phyloP scores from a whole-genome alignment of 2,888 invertebrate genomes.

The Druceiella hillmani region DNA sequence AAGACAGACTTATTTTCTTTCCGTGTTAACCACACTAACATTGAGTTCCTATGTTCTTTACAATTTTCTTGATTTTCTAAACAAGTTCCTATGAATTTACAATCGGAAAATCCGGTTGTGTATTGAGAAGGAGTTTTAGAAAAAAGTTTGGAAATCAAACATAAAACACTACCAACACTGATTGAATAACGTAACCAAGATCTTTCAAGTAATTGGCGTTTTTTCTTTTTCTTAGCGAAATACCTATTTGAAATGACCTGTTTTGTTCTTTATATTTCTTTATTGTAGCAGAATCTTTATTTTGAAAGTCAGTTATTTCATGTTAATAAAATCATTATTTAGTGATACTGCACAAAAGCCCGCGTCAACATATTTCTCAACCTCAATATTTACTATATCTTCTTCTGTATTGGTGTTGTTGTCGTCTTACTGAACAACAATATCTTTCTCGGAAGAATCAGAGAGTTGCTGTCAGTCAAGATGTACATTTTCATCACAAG shows the following conservation, averaged over 20 bases:
- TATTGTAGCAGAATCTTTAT: neutral
- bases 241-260: constrained; percentile 2
- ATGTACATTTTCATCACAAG: neutral
- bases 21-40: constrained; percentile 13
- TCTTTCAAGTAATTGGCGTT: constrained; percentile 7
- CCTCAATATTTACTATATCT: too few species aligned
- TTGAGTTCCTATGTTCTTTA: constrained; percentile 14
- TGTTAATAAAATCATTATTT: too few species aligned
- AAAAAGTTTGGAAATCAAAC: constrained; percentile 14
- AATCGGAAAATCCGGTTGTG: constrained; percentile 15
- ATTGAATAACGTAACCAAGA: constrained; percentile 8
- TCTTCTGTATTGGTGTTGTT: too few species aligned
- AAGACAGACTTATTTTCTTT: constrained; percentile 15
- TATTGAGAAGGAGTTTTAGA: constrained; percentile 13
- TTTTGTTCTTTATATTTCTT: constrained; percentile 1
- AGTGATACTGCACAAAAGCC: neutral
- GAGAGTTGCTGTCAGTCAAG: neutral
- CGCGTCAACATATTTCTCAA: neutral
- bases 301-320: too few species aligned
- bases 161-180: constrained; percentile 11
- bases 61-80: constrained; percentile 13
- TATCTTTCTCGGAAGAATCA: constrained; percentile 1
- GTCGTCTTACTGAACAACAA: constrained; percentile 1
- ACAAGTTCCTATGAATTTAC: constrained; percentile 10
- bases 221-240: constrained; percentile 3